phyloP scores from a whole-genome alignment of 2,888 invertebrate species.

The Galerucella nymphaeae region DNA sequence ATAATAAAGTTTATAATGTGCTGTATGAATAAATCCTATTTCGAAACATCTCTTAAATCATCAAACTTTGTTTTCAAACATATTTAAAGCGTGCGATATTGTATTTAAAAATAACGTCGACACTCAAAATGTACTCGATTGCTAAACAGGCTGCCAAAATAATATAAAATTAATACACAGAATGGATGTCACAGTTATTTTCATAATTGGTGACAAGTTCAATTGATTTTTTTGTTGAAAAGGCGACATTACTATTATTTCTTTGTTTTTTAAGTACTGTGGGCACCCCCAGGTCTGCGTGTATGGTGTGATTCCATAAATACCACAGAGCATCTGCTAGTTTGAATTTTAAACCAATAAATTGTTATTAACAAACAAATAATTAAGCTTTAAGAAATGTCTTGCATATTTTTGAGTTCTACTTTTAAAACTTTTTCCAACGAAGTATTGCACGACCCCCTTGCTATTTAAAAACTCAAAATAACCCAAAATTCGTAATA shows the following conservation, averaged over 20 bases:
- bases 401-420: too few species aligned
- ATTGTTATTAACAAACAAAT: too few species aligned
- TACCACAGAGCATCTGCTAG: too few species aligned
- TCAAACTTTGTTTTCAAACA: constrained; percentile 2
- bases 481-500: not conserved
- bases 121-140: constrained; percentile 30
- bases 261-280: too few species aligned
- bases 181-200: constrained; percentile 13
- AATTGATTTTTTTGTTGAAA: not conserved
- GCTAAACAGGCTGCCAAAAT: constrained; percentile 31
- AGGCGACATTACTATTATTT: too few species aligned
- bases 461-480: not conserved
- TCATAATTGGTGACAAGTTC: not conserved
- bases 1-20: too few species aligned
- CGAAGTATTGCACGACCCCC: too few species aligned
- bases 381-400: too few species aligned
- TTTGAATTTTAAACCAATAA: too few species aligned
- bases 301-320: too few species aligned
- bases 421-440: too few species aligned
- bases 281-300: too few species aligned
- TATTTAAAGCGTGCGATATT: constrained; percentile 22
- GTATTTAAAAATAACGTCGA: constrained; percentile 33
- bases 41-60: not conserved
- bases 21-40: not conserved
- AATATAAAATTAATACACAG: constrained; percentile 16